Evolutionary conservation across 2,888 invertebrate species (phyloP), one percentile per base, ranked within the genome.

Genomic region (Steinernema hermaphroditum): DNA sequence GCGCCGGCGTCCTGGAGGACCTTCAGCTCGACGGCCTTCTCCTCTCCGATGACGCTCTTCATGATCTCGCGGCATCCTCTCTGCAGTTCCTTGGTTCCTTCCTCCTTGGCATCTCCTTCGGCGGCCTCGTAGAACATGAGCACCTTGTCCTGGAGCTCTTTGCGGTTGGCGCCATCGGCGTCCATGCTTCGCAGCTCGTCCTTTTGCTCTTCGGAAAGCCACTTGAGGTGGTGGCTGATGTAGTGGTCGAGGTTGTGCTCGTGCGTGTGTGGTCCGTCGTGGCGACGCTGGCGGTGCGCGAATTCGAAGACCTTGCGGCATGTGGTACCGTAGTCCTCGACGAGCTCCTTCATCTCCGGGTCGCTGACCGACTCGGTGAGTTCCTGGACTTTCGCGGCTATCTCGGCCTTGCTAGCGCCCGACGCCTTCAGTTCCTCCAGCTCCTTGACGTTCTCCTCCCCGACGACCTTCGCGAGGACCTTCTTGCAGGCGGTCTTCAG

Each of bases 1-100:
- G 80, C 78, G 9, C 80, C 81, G 24, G 68, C 43, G 19, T 79
- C 80, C 24, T 73, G 71, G 34, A 80, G 57, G 6, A 71, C 69
- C 54, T 77, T 80, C 44, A 82, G 69, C 68, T 76, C 72, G 1
- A 54, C 74, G 9, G 77, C 75, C 29, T 77, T 78, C 24, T 77
- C 79, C 9, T 73, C 75, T 70, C 82, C 82, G 44, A 82, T 75
- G 6, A 77, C 71, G 54, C 75, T 74, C 2, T 68, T 71, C 4
- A 77, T 71, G 71, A 76, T 75, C 27, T 80, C 76, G 24, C 74
- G 74, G 70, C 82, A 82, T 19, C 76, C 82, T 14, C 76, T 77
- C 54, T 78, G 76, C 44, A 83, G 71, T 27, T 78, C 72, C 68
- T 76, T 76, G 9, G 77, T 76, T 0, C 83, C 84, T 27, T 78